phyloP scores from a whole-genome alignment of 2,888 invertebrate genomes.

The Leucophenga maculata region DNA sequence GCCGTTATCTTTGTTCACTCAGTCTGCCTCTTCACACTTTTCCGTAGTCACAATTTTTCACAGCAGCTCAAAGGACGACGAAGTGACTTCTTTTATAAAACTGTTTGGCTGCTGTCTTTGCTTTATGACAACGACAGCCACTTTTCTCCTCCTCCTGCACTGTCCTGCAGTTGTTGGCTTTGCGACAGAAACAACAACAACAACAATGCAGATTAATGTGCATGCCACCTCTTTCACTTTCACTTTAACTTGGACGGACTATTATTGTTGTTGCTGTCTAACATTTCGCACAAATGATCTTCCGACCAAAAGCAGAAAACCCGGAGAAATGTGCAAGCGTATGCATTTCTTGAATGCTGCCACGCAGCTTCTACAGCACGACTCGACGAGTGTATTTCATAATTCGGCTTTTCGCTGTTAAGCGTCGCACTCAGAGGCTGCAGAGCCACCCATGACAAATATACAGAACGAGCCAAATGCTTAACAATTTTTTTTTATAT shows the following conservation, averaged over 20 bases:
- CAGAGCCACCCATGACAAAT: conserved; percentile 42
- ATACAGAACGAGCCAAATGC: conserved; percentile 44
- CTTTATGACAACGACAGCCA: conserved; percentile 11
- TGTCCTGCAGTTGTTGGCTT: background rate
- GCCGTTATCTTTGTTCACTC: no score
- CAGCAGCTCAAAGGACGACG: conserved; percentile 1
- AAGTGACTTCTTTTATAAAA: conserved; percentile 6
- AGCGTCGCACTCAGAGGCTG: conserved; percentile 17
- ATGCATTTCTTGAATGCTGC: conserved; percentile 50
- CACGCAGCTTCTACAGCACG: no score
- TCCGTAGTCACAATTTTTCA: conserved; percentile 13
- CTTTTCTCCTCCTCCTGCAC: background rate
- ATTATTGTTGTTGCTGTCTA: conserved; percentile 3
- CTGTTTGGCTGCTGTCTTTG: background rate
- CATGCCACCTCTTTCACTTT: background rate
- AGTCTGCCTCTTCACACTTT: background rate
- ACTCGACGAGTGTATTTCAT: conserved; percentile 47
- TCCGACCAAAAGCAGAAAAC: conserved; percentile 9
- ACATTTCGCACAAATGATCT: conserved; percentile 11
- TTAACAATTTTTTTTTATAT: conserved; percentile 50
- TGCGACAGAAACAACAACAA: no score
- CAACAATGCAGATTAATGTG: background rate
- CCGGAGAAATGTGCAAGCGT: conserved; percentile 54
- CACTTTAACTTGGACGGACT: no score
- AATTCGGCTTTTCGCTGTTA: conserved; percentile 40